A percentile compares a stretch with the other conserved stretches of the same genome.
Evolutionary conservation across 2,888 invertebrate species (phyloP).

Genomic region (Vesta saturnalis): DNA sequence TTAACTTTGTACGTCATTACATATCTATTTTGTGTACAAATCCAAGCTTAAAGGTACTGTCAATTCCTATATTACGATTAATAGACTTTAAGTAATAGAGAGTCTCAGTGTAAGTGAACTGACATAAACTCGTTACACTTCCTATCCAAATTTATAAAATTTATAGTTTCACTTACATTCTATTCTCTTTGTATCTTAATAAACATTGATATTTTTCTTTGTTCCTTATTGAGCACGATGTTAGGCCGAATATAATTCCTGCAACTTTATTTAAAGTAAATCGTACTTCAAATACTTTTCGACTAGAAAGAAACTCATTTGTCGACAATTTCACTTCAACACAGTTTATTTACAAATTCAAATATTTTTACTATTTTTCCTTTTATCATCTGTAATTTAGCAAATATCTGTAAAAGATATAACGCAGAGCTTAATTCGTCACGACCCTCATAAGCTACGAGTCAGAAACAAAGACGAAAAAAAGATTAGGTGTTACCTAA

Average conservation of each 20-base stretch:
- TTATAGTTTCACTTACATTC: neutral
- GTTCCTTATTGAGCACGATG: neutral
- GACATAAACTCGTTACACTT: neutral
- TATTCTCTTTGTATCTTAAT: neutral
- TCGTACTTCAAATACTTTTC: neutral
- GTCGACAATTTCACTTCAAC: neutral
- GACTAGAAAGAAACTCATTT: neutral
- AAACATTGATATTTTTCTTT: neutral
- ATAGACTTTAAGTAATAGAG: too few species aligned
- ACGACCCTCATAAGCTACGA: constrained; percentile 1
- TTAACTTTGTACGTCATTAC: too few species aligned
- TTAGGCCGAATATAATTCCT: neutral
- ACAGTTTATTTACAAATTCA: too few species aligned
- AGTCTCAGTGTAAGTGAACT: too few species aligned
- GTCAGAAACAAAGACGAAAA: constrained; percentile 16
- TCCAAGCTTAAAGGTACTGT: too few species aligned
- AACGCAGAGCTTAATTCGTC: constrained; percentile 13
- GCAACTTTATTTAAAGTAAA: neutral
- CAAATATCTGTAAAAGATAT: neutral
- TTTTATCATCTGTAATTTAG: neutral
- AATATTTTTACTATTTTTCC: too few species aligned
- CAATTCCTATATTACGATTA: too few species aligned
- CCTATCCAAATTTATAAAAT: neutral
- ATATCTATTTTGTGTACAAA: too few species aligned
- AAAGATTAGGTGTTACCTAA: constrained; percentile 45